Percentiles rank a stretch among this genome's conserved stretches.
Conservation (phyloP, 1,140 invertebrate genomes). For the Cheumatopsyche charites region DNA sequence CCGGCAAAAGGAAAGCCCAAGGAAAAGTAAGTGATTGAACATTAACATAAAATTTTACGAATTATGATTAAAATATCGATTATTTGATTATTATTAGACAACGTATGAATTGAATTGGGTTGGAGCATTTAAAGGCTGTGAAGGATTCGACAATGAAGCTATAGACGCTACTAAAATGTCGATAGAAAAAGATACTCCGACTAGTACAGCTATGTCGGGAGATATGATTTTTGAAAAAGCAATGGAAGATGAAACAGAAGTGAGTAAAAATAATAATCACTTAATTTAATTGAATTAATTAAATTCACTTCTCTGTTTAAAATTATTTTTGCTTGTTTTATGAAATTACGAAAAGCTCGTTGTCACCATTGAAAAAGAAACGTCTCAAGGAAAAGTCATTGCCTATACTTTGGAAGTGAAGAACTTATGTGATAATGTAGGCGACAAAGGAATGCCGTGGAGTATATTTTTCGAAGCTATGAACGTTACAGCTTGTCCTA, state of each 20-base stretch:
- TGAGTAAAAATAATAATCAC: not conserved
- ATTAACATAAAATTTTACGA: not conserved
- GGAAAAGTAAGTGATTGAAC: conserved; percentile 32
- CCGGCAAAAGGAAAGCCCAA: conserved; percentile 40
- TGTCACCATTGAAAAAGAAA: conserved; percentile 52
- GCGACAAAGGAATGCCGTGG: conserved; percentile 53
- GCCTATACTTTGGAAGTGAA: conserved; percentile 48
- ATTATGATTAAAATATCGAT: not conserved
- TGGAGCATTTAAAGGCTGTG: conserved; percentile 30
- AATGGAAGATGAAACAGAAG: not conserved
- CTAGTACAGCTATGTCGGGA: conserved; percentile 33
- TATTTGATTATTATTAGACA: conserved; percentile 13
- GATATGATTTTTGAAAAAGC: not conserved
- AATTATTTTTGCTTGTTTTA: not conserved
- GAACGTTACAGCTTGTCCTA: conserved; percentile 50
- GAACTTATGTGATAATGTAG: conserved; percentile 51
- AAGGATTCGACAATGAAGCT: conserved; percentile 32
- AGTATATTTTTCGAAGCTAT: conserved; percentile 50
- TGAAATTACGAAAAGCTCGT: conserved; percentile 47
- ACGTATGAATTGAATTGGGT: conserved; percentile 41
- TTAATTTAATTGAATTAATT: not conserved
- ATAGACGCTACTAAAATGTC: conserved; percentile 27
- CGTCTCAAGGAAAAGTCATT: conserved; percentile 51
- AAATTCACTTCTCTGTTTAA: not conserved
- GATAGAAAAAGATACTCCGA: conserved; percentile 34